Percentiles rank a stretch among this genome's conserved stretches.
Evolutionary conservation across 2,888 invertebrate genomes (phyloP).

Genomic region (Folsomia candida): DNA sequence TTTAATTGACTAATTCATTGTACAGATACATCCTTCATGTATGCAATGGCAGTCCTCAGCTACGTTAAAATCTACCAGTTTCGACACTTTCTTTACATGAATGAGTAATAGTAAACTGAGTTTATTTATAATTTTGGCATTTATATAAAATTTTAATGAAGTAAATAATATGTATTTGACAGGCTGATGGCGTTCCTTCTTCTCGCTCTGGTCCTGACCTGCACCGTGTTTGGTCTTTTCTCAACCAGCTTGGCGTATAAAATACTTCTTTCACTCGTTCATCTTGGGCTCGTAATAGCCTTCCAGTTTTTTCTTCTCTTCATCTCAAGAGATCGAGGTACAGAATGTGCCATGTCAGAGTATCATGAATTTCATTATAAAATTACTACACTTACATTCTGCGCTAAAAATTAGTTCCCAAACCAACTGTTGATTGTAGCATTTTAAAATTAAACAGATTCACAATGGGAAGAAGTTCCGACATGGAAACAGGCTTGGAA

Average conservation of each 20-base stretch:
- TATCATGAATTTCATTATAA: too few relatives aligned
- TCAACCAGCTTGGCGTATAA: background rate
- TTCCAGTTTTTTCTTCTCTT: constrained; percentile 13
- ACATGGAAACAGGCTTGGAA: background rate
- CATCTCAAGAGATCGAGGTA: background rate
- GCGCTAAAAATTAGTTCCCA: too few relatives aligned
- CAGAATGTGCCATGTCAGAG: too few relatives aligned
- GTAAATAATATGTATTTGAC: background rate
- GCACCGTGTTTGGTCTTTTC: constrained; percentile 15
- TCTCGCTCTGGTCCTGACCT: constrained; percentile 6
- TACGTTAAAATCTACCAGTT: constrained; percentile 85
- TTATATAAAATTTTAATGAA: background rate
- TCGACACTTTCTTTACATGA: constrained; percentile 66
- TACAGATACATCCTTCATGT: constrained; percentile 89
- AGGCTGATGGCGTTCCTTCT: constrained; percentile 16
- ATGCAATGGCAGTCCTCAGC: constrained; percentile 77
- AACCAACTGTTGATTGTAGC: too few relatives aligned
- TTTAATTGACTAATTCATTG: too few relatives aligned
- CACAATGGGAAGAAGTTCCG: too few relatives aligned
- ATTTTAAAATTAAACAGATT: too few relatives aligned
- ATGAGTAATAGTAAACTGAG: too few relatives aligned
- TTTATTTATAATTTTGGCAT: background rate
- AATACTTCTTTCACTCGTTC: background rate
- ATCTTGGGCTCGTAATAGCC: background rate
- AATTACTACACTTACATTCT: too few relatives aligned